Conservation (phyloP, 2,888 invertebrate genomes). For the Tuta absoluta region DNA sequence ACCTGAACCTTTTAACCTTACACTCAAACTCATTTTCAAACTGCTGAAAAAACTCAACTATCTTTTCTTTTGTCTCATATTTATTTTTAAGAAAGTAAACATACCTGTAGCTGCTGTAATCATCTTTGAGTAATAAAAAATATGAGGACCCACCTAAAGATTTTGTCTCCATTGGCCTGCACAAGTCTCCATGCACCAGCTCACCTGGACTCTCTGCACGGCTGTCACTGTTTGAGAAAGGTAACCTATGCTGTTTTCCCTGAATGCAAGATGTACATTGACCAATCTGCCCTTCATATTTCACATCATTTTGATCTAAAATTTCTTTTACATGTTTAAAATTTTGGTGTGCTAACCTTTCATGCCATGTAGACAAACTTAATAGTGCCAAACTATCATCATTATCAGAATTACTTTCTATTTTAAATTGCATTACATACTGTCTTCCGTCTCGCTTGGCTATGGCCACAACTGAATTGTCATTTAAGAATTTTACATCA, state of each 20-base stretch:
- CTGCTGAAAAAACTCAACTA: constrained; percentile 14
- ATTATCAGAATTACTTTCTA: constrained; percentile 5
- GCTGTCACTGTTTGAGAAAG: constrained; percentile 23
- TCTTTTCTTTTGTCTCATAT: constrained; percentile 20
- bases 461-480: not conserved
- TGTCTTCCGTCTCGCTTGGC: not conserved
- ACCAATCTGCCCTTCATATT: constrained; percentile 20
- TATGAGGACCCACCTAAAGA: constrained; percentile 26
- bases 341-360: constrained; percentile 28
- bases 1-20: constrained; percentile 22
- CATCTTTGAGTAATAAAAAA: constrained; percentile 31
- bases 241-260: constrained; percentile 24
- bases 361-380: constrained; percentile 24
- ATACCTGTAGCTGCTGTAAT: constrained; percentile 29
- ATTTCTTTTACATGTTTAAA: constrained; percentile 23
- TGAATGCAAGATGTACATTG: constrained; percentile 23
- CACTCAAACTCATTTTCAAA: constrained; percentile 26
- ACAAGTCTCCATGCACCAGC: constrained; percentile 25
- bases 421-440: constrained; percentile 6
- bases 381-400: constrained; percentile 3
- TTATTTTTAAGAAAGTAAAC: constrained; percentile 31
- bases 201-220: constrained; percentile 8
- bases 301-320: constrained; percentile 25
- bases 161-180: constrained; percentile 23
- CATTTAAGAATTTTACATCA: not conserved